Conservation (phyloP, 53 echinoderm and acorn worm genomes). For the Paelopatides confundens region DNA sequence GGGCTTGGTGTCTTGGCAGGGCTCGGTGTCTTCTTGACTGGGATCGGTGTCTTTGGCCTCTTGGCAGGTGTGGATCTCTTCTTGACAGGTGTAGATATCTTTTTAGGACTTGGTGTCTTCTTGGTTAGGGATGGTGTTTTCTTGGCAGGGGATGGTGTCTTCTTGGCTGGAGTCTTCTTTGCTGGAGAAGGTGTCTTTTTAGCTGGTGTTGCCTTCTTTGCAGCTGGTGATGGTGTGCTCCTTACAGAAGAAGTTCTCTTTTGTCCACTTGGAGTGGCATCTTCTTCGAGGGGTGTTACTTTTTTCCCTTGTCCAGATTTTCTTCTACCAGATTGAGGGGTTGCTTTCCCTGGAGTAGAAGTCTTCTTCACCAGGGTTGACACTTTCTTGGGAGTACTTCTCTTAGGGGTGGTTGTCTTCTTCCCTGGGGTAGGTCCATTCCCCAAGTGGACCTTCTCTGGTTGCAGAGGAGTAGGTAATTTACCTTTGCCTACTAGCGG, state of each 20-base stretch:
- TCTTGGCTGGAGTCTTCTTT: constrained; percentile 47
- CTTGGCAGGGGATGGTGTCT: background rate
- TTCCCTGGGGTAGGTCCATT: constrained; percentile 27
- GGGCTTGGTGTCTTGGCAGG: background rate
- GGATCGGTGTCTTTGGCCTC: constrained; percentile 35
- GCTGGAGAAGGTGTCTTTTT: constrained; percentile 24
- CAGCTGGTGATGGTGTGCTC: constrained; percentile 53
- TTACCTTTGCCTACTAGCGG: background rate
- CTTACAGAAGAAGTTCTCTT: constrained; percentile 22
- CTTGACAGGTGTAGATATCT: constrained; percentile 39
- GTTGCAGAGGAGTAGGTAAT: constrained; percentile 16
- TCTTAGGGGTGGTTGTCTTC: constrained; percentile 18
- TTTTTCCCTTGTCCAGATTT: constrained; percentile 15
- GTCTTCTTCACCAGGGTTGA: constrained; percentile 18
- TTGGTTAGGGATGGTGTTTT: background rate
- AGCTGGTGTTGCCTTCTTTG: constrained; percentile 60
- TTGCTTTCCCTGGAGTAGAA: background rate
- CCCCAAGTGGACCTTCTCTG: background rate
- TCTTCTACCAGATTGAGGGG: constrained; percentile 22
- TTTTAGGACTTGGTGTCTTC: constrained; percentile 43
- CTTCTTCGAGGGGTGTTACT: background rate
- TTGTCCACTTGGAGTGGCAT: background rate
- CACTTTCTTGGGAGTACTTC: background rate
- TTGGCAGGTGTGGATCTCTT: constrained; percentile 25
- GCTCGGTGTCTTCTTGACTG: background rate